Conservation (phyloP, 1,140 invertebrate species). For the Eubasilissa regina region DNA sequence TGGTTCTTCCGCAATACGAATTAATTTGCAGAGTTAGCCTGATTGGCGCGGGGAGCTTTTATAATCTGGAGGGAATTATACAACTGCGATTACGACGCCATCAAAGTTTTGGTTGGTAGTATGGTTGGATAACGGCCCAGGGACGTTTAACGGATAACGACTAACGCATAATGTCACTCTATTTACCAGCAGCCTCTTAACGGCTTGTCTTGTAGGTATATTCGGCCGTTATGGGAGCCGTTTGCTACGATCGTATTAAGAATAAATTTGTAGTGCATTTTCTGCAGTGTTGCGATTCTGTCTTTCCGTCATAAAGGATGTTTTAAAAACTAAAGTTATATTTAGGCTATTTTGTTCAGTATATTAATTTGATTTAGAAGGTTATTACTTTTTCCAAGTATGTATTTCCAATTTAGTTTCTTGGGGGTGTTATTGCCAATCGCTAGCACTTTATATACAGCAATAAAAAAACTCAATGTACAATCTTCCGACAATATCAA, state of each 20-base stretch:
- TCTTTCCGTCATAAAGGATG: no score
- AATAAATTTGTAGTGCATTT: neutral
- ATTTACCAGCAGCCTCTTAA: constrained; percentile 50
- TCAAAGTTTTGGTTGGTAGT: constrained; percentile 54
- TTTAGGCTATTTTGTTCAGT: no score
- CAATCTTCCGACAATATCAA: no score
- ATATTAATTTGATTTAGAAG: no score
- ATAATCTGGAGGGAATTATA: constrained; percentile 32
- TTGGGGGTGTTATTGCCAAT: no score
- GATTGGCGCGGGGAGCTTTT: neutral
- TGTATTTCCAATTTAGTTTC: no score
- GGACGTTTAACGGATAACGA: constrained; percentile 56
- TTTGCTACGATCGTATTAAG: constrained; percentile 14
- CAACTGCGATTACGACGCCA: constrained; percentile 55
- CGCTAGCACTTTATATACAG: no score
- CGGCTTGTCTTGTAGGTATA: constrained; percentile 39
- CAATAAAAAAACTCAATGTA: no score
- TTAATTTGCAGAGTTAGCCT: neutral
- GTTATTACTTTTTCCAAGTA: no score
- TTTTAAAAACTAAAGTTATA: no score
- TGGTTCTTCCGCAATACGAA: neutral
- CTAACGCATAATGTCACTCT: constrained; percentile 54
- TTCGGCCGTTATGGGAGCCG: constrained; percentile 4
- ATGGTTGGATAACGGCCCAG: constrained; percentile 53
- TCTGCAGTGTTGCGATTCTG: neutral